These are phyloP conservation scores for Charaxes varanes DNA, from an alignment of 1,140 invertebrate genomes.

Conservation along the genomic window DNA sequence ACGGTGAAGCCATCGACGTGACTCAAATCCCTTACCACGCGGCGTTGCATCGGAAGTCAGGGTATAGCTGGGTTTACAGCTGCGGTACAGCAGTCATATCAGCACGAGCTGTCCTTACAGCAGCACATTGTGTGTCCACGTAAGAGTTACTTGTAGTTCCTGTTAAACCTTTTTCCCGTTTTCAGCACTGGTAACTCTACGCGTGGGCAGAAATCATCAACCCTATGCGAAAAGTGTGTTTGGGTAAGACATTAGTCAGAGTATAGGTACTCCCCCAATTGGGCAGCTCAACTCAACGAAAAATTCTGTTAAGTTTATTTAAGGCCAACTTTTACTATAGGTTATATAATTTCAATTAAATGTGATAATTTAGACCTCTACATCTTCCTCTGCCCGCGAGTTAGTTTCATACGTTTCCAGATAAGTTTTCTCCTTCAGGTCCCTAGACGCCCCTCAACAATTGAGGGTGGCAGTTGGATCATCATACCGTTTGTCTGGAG, in stretches of 20 bases:
- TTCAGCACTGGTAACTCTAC: no score
- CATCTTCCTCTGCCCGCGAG: no score
- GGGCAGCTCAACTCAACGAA: no score
- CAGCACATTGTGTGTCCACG: slow-evolving; percentile 52
- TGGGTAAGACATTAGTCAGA: no score
- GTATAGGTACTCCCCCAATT: no score
- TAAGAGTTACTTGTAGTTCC: slow-evolving; percentile 23
- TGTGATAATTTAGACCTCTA: no score
- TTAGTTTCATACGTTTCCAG: neutral
- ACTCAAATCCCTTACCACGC: slow-evolving; percentile 55
- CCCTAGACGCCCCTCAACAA: slow-evolving; percentile 22
- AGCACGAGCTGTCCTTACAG: slow-evolving; percentile 36
- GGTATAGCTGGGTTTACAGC: slow-evolving; percentile 41
- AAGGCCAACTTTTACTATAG: no score
- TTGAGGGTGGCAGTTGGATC: slow-evolving; percentile 48
- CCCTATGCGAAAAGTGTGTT: no score
- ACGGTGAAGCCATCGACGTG: slow-evolving; percentile 50
- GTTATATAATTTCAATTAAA: no score
- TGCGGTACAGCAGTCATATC: slow-evolving; percentile 59
- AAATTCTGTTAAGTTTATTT: no score
- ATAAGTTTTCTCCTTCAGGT: slow-evolving; percentile 31
- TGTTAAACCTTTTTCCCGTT: neutral
- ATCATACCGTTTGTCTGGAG: slow-evolving; percentile 34
- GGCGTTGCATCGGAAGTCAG: slow-evolving; percentile 30
- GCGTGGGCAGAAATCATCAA: no score